Evolutionary conservation across 2,888 invertebrate species (phyloP).

Genomic region (Frankliniella fusca): DNA sequence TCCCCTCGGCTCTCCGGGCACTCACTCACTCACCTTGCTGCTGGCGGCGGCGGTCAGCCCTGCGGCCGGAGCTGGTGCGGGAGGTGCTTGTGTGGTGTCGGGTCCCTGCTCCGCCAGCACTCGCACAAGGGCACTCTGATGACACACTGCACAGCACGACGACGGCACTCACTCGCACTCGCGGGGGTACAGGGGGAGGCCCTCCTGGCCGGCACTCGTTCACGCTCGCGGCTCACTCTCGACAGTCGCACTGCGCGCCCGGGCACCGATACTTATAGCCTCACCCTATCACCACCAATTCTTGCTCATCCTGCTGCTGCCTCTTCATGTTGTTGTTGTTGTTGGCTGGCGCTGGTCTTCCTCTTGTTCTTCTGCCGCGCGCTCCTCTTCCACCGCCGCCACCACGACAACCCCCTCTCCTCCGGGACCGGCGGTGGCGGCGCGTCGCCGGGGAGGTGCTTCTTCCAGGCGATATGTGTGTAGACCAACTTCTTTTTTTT

Average conservation of each 20-base stretch:
- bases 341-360: neutral
- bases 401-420: neutral
- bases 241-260: neutral
- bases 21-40: neutral
- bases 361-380: neutral
- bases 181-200: neutral
- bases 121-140: neutral
- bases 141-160: neutral
- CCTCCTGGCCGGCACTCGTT: neutral
- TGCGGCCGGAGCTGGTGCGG: too few relatives aligned
- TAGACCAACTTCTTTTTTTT: slow-evolving; percentile 2
- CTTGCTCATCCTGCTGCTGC: slow-evolving; percentile 8
- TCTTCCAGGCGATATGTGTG: slow-evolving; percentile 9
- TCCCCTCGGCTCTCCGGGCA: too few relatives aligned
- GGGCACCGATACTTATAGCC: slow-evolving; percentile 19
- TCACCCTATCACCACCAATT: slow-evolving; percentile 21
- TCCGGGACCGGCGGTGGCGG: neutral
- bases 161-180: neutral
- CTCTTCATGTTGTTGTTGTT: neutral
- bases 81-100: too few relatives aligned
- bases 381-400: neutral
- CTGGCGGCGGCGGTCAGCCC: too few relatives aligned
- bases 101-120: neutral
- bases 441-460: neutral
- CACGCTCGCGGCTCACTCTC: too few relatives aligned